Percentiles rank a stretch among this genome's conserved stretches.
Conservation (phyloP, 2,888 invertebrate genomes). For the Tinea semifulvella region DNA sequence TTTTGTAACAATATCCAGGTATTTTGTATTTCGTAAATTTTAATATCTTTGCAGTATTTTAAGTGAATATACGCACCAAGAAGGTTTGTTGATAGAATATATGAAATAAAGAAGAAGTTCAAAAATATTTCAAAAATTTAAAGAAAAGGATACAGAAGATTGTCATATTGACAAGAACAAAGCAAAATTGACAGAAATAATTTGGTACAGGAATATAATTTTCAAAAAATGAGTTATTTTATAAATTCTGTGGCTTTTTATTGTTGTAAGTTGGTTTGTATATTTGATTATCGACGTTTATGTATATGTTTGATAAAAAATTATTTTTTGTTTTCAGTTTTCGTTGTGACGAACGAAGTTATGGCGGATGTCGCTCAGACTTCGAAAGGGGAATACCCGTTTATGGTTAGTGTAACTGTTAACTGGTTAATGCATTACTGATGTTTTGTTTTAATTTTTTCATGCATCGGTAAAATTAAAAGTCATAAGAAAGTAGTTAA, state of each 20-base stretch:
- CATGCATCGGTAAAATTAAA: too few relatives aligned
- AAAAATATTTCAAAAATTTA: neutral
- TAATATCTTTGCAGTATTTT: too few relatives aligned
- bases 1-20: too few relatives aligned
- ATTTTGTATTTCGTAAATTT: too few relatives aligned
- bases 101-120: neutral
- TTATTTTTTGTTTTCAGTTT: slow-evolving; percentile 25
- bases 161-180: slow-evolving; percentile 5
- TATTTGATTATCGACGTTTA: neutral
- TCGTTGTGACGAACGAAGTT: slow-evolving; percentile 27
- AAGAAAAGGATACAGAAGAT: slow-evolving; percentile 3
- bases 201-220: slow-evolving; percentile 17
- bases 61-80: too few relatives aligned
- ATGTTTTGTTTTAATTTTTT: too few relatives aligned
- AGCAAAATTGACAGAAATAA: neutral
- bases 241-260: slow-evolving; percentile 28
- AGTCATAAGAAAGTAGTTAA: too few relatives aligned
- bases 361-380: slow-evolving; percentile 28
- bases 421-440: too few relatives aligned
- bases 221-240: slow-evolving; percentile 30
- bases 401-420: slow-evolving; percentile 48
- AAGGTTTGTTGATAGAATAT: neutral
- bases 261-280: slow-evolving; percentile 33
- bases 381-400: slow-evolving; percentile 38
- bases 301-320: slow-evolving; percentile 6